These are phyloP conservation scores for Gadopsis bispinosus DNA, from an alignment of 2,797 vertebrate genomes.

Conservation along the genomic window DNA sequence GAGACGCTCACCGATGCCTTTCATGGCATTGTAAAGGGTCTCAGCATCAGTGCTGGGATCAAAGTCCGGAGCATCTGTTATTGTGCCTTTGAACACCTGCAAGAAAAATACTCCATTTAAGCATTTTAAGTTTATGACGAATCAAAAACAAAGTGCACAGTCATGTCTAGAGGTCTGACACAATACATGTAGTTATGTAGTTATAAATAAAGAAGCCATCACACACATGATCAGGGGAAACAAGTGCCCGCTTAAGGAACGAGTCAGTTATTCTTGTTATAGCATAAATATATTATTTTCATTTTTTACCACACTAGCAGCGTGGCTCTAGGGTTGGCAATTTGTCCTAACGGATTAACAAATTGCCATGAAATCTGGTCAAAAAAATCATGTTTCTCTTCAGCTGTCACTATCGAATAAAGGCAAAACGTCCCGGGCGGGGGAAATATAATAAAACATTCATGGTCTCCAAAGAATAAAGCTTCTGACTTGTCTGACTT, in stretches of 20 bases:
- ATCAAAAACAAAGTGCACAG: background rate
- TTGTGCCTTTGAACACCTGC: conserved; percentile 91
- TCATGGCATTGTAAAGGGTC: conserved; percentile 94
- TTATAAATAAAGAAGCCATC: background rate
- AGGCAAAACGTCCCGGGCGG: no score
- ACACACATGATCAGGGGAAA: background rate
- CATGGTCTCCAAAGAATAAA: background rate
- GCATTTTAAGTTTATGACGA: background rate
- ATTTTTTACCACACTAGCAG: background rate
- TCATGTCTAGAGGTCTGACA: background rate
- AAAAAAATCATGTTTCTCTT: no score
- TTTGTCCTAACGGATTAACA: background rate
- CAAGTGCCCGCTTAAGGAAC: background rate
- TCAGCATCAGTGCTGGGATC: conserved; percentile 90
- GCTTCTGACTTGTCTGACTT: background rate
- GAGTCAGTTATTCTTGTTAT: no score
- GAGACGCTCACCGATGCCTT: conserved; percentile 91
- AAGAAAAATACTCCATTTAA: conserved; percentile 13
- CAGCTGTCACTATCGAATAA: no score
- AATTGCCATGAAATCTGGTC: background rate
- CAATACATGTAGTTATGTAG: background rate
- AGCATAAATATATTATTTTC: no score
- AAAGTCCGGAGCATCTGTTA: conserved; percentile 88
- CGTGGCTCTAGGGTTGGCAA: background rate
- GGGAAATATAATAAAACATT: background rate